Evolutionary conservation across 1,140 invertebrate genomes (phyloP).

Genomic region (Caerostris extrusa): DNA sequence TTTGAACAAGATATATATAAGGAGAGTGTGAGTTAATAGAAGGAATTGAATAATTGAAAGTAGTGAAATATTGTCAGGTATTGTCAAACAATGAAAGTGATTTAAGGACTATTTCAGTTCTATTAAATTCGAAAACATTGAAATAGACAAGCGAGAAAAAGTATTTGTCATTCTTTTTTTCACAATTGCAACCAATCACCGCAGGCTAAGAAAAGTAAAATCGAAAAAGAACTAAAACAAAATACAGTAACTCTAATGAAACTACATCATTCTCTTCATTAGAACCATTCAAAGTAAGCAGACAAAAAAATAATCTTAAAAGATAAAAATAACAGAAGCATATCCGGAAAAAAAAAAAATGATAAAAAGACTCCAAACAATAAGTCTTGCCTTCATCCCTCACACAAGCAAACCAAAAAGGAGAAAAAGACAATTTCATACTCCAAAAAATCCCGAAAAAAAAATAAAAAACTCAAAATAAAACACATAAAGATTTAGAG

Average conservation of each 20-base stretch:
- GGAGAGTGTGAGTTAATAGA: too few relatives aligned
- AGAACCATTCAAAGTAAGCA: conserved; percentile 4
- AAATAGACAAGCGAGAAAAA: too few relatives aligned
- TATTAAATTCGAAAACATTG: too few relatives aligned
- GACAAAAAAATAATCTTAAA: neutral
- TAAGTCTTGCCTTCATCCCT: neutral
- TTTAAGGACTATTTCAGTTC: too few relatives aligned
- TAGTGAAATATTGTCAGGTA: too few relatives aligned
- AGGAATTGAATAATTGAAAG: too few relatives aligned
- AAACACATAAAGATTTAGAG: neutral
- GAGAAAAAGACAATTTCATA: neutral
- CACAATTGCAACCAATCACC: neutral
- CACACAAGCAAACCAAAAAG: neutral
- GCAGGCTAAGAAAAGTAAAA: neutral
- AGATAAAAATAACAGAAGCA: neutral
- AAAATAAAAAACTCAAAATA: conserved; percentile 23
- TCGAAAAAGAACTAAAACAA: neutral
- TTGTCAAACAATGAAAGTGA: too few relatives aligned
- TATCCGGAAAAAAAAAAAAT: neutral
- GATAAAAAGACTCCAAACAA: neutral
- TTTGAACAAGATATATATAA: too few relatives aligned
- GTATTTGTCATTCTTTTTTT: neutral
- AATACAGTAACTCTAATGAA: neutral
- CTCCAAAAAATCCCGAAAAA: neutral
- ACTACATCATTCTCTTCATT: conserved; percentile 24